Percentiles rank a stretch among this genome's conserved stretches.
Conservation (phyloP, 1,140 invertebrate species). For the Dinothrombium tinctorium region DNA sequence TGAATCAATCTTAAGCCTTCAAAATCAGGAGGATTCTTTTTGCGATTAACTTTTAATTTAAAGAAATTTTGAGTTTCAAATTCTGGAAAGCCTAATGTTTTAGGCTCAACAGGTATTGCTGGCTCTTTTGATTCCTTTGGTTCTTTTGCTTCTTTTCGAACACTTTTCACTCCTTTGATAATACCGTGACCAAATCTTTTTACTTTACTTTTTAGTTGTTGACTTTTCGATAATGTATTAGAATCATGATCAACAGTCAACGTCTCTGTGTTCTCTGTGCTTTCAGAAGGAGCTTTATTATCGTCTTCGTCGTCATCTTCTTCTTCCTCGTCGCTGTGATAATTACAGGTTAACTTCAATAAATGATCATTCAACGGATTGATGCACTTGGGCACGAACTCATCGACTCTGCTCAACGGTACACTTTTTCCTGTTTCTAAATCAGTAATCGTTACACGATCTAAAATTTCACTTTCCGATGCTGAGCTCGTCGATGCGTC, state of each 20-base stretch:
- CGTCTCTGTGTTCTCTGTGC: background rate
- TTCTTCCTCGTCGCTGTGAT: constrained; percentile 4
- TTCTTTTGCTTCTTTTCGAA: background rate
- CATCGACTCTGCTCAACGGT: constrained; percentile 63
- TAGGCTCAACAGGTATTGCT: background rate
- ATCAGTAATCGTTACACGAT: constrained; percentile 75
- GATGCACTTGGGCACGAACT: constrained; percentile 65
- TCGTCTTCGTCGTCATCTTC: background rate
- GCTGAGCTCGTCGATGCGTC: background rate
- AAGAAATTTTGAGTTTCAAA: background rate
- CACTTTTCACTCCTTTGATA: constrained; percentile 7
- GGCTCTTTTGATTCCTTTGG: background rate
- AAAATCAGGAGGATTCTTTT: constrained; percentile 13
- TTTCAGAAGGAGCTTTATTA: background rate
- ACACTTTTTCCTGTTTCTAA: constrained; percentile 74
- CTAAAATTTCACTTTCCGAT: constrained; percentile 43
- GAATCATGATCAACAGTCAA: constrained; percentile 1
- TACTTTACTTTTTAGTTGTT: constrained; percentile 1
- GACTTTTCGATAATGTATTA: background rate
- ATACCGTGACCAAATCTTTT: constrained; percentile 8
- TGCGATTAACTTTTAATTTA: constrained; percentile 12
- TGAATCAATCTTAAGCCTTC: constrained; percentile 12
- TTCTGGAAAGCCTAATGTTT: background rate
- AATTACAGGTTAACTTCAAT: constrained; percentile 47
- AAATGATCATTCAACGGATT: constrained; percentile 82